These are phyloP conservation scores for Prosapia bicincta DNA, from an alignment of 2,888 invertebrate genomes.

Conservation along the genomic window DNA sequence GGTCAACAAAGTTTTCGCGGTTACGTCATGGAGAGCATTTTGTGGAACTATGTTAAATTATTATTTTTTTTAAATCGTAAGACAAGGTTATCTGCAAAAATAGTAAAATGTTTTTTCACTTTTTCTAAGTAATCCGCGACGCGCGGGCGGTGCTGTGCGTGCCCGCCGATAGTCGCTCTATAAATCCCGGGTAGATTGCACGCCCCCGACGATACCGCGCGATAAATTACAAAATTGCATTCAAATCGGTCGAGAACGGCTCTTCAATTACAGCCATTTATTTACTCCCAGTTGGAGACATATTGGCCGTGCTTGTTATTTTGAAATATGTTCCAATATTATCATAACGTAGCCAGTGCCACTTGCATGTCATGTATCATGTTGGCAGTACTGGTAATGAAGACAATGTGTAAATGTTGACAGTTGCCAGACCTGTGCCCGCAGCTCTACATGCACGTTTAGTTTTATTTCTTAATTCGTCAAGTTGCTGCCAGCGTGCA, in stretches of 20 bases:
- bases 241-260: background rate
- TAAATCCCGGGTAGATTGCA: background rate
- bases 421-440: background rate
- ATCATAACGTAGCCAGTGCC: background rate
- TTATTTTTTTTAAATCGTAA: too few relatives aligned
- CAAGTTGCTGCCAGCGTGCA: too few relatives aligned
- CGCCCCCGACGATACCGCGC: background rate
- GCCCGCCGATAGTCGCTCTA: background rate
- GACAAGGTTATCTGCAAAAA: too few relatives aligned
- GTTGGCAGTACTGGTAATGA: background rate
- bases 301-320: background rate
- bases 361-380: background rate
- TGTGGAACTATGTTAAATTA: too few relatives aligned
- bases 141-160: too few relatives aligned
- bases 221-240: background rate
- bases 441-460: background rate
- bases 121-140: too few relatives aligned
- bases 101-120: too few relatives aligned
- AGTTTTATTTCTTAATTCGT: too few relatives aligned
- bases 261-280: background rate
- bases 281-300: background rate
- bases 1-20: too few relatives aligned
- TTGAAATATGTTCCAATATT: background rate
- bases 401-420: slow-evolving; percentile 2
- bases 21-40: too few relatives aligned